Percentiles rank a stretch among this genome's conserved stretches.
Evolutionary conservation across 2,113 vertebrate species (phyloP).

Genomic region (Anarhynchus alexandrinus): DNA sequence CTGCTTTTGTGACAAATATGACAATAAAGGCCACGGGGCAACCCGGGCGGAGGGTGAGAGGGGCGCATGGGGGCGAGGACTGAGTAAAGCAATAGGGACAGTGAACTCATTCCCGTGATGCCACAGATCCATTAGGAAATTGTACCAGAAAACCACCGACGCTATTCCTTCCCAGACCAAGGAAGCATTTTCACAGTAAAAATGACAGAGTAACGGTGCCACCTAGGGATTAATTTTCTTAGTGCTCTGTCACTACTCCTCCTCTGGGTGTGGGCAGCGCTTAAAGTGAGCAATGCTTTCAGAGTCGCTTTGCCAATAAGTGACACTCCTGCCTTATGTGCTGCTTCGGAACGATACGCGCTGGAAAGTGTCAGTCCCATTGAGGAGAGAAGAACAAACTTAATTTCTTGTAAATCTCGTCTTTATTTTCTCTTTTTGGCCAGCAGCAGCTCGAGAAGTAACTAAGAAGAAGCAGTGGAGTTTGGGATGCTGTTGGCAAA

Average conservation of each 20-base stretch:
- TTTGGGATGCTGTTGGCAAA: neutral
- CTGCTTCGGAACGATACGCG: neutral
- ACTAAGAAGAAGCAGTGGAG: neutral
- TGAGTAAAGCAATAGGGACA: neutral
- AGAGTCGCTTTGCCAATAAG: neutral
- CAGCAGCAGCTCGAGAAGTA: neutral
- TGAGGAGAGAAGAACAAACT: neutral
- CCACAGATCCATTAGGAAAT: neutral
- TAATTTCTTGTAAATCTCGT: neutral
- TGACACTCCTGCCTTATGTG: neutral
- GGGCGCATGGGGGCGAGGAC: neutral
- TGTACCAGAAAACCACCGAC: neutral
- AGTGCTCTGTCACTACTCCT: neutral
- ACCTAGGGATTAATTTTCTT: constrained; percentile 17
- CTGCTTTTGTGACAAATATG: neutral
- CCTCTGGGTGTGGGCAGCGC: neutral
- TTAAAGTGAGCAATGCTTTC: neutral
- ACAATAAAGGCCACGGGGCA: neutral
- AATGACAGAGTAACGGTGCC: neutral
- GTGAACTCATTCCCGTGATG: neutral
- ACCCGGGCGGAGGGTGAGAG: neutral
- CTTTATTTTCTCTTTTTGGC: neutral
- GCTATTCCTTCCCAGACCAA: neutral
- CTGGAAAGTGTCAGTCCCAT: neutral
- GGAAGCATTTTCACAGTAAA: neutral